These are phyloP conservation scores for Lochmaea capreae DNA, from an alignment of 2,888 invertebrate species.

Conservation along the genomic window DNA sequence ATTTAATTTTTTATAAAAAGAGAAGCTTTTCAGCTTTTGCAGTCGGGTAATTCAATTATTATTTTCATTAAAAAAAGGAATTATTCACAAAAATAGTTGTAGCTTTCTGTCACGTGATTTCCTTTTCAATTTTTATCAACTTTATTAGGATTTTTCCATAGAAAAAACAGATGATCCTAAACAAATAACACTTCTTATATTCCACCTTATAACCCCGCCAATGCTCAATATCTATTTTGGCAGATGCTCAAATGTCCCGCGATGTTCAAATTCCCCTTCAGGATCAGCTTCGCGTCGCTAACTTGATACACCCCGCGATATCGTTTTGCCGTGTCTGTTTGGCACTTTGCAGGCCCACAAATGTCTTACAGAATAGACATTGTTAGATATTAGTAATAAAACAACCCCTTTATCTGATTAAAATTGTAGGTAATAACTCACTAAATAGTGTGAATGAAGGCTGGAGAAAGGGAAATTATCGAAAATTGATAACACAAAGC, in stretches of 20 bases:
- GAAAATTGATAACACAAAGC: not conserved
- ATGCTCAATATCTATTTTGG: conserved; percentile 40
- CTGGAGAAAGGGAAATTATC: not conserved
- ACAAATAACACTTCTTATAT: too few species aligned
- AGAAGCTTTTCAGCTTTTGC: too few species aligned
- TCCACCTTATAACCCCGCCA: not conserved
- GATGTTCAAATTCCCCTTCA: conserved; percentile 44
- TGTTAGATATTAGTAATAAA: conserved; percentile 23
- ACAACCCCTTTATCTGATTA: conserved; percentile 30
- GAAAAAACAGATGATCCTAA: too few species aligned
- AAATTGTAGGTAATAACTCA: conserved; percentile 31
- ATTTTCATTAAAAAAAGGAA: too few species aligned
- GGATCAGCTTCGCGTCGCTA: conserved; percentile 53
- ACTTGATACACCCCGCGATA: conserved; percentile 43
- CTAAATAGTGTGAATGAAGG: conserved; percentile 11
- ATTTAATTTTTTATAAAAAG: too few species aligned
- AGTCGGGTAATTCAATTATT: too few species aligned
- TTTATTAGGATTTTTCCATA: too few species aligned
- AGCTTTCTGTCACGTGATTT: too few species aligned
- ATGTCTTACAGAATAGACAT: conserved; percentile 28
- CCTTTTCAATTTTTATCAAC: too few species aligned
- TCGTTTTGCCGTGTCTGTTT: conserved; percentile 33
- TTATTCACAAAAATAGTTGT: too few species aligned
- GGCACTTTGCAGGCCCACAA: conserved; percentile 38
- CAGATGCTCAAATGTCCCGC: conserved; percentile 52